Evolutionary conservation across 2,888 invertebrate species (phyloP).

Genomic region (Coelinius sp.): DNA sequence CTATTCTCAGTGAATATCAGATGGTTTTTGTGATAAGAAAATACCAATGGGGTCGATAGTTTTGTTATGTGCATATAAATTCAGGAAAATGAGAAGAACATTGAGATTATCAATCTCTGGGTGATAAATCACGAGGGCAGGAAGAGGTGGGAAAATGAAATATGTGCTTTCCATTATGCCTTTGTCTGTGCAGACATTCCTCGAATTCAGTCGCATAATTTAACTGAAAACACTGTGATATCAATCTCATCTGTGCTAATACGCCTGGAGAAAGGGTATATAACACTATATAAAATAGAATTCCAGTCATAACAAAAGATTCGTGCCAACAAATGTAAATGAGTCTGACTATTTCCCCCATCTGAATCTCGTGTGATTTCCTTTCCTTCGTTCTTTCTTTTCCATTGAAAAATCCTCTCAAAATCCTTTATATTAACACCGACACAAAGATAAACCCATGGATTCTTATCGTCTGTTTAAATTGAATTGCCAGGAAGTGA

Average conservation of each 20-base stretch:
- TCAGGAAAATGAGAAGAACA: neutral
- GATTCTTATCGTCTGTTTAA: slow-evolving; percentile 21
- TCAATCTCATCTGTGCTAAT: neutral
- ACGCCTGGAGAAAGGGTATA: neutral
- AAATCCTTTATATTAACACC: neutral
- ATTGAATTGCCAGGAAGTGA: slow-evolving; percentile 57
- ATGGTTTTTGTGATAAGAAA: slow-evolving; percentile 14
- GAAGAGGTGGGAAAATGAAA: too few species aligned
- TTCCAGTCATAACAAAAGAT: slow-evolving; percentile 7
- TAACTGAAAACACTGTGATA: neutral
- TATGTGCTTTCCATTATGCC: too few species aligned
- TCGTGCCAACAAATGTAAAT: slow-evolving; percentile 44
- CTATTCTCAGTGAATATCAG: neutral
- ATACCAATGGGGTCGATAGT: neutral
- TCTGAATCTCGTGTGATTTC: neutral
- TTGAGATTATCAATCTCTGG: too few species aligned
- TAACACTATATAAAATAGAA: neutral
- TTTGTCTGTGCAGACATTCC: too few species aligned
- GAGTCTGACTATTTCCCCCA: neutral
- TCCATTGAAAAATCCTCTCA: neutral
- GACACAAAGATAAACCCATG: neutral
- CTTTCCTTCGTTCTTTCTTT: neutral
- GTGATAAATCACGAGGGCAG: too few species aligned
- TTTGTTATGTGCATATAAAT: neutral
- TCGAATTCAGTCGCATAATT: neutral